Evolutionary conservation across 2,797 vertebrate species (phyloP), one percentile per base, ranked within the genome.

Genomic region (Diplodus sargus): DNA sequence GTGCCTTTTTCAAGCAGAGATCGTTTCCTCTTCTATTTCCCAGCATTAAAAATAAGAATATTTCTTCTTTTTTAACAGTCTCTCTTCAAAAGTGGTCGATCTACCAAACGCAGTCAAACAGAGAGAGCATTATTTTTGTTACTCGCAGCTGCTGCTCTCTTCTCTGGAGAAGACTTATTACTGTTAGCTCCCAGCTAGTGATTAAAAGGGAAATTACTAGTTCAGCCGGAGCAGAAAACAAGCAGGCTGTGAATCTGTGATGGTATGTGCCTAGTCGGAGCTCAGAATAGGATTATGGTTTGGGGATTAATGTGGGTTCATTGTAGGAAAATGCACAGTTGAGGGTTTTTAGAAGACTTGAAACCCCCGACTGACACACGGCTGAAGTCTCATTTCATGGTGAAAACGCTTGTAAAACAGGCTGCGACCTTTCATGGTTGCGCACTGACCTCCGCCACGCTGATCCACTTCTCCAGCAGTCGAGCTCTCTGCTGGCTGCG

Each of bases 381-480:
- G 30, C 63, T 74, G 56, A 51, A 8, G 2, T 56, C 80, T 58
- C 7, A 48, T 73, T 65, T 76, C 16, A 60, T 25, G 59, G 51
- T 51, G 3, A 74, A 34, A 65, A 0, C 12, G 0, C 25, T 13
- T 51, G 16, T 47, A 25, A 47, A 70, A 64, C 39, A 34, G 8
- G 59, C 42, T 25, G 30, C 14, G 68, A 73, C 66, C 64, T 81
- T 49, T 11, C 30, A 22, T 56, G 43, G 74, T 13, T 47, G 28
- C 16, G 23, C 1, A 60, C 90, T 85, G 70, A 96, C 97, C 95
- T 97, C 96, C 0, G 97, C 97, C 79, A 98, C 96, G 0, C 94
- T 94, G 93, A 98, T 97, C 97, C 97, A 98, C 65, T 97, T 97
- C 94, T 97, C 97, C 87, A 98, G 91, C 17, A 98, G 93, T 0